Base-by-base conservation (phyloP, 92 coral and sea anemone genomes). In the Nematostella vectensis region DNA sequence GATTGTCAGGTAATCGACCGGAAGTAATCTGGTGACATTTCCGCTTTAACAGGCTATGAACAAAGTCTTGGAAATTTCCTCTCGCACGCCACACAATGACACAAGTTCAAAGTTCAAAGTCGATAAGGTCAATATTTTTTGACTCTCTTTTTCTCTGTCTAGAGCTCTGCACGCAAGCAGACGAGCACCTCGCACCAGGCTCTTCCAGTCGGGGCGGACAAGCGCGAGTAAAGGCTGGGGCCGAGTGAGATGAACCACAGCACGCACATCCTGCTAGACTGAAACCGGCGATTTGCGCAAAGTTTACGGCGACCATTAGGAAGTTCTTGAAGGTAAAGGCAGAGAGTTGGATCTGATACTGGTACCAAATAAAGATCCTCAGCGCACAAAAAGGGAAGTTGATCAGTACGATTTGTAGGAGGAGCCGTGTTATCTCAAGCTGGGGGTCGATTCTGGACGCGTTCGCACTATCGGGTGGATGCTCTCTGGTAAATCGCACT, bases 241-340 rank as follows among this genome's bases (percentile, higher is more conserved):
- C 40, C 40, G 40, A 6, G 40, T 6, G 8, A 6, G 40, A 33
- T 33, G 6, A 6, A 33, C 8, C 40, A 33, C 8, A 33, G 15
- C 8, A 45, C 4, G 23, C 9, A 16, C 52, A 17, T 6, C 51
- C 40, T 29, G 54, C 62, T 2, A 27, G 47, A 6, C 63, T 31
- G 11, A 54, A 63, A 11, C 62, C 62, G n/a, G 33, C 63, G 15
- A 66, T 28, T 27, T 47, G 61, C 20, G 57, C 55, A 36, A 66
- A 36, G 31, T 66, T 51, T 2, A 55, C 55, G n/a, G 50, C 48
- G 44, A 57, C 55, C 42, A 57, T 50, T 21, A 66, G 57, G 13
- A 45, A 33, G 38, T 66, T 66, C 49, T 66, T 66, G 72, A 66
- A 66, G 13, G 72, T 44, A 55, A 66, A 66, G n/a, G 45, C 63